Evolutionary conservation across 2,797 vertebrate genomes (phyloP).

Genomic region (Euthynnus affinis): DNA sequence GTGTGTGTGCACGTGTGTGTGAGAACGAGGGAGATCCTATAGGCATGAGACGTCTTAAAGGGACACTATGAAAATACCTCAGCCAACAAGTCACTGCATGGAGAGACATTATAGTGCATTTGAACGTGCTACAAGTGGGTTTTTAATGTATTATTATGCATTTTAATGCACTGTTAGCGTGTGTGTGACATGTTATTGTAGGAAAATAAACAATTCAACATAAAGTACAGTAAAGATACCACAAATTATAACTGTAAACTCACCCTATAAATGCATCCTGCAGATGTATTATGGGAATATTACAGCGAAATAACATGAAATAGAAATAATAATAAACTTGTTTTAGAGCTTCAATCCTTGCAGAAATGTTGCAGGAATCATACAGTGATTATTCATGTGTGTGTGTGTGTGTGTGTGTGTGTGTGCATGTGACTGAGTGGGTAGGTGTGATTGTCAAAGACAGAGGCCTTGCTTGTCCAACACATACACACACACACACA

Average conservation of each 20-base stretch:
- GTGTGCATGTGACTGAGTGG: conserved; percentile 71
- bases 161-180: background rate
- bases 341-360: background rate
- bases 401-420: conserved; percentile 52
- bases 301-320: background rate
- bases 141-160: background rate
- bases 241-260: background rate
- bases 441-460: conserved; percentile 73
- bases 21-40: conserved; percentile 11
- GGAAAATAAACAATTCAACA: background rate
- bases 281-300: background rate
- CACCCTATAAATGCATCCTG: background rate
- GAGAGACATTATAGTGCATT: background rate
- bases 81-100: conserved; percentile 6
- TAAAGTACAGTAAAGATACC: background rate
- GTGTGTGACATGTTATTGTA: background rate
- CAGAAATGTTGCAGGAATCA: conserved; percentile 28
- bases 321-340: background rate
- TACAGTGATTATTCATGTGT: conserved; percentile 54
- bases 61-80: conserved; percentile 24
- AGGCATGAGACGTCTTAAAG: conserved; percentile 57
- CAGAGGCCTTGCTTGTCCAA: conserved; percentile 60
- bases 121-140: background rate
- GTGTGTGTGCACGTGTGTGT: background rate
- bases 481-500: conserved; percentile 49